Conservation (phyloP, 2,888 invertebrate species). For the Eupelmus urozonus region DNA sequence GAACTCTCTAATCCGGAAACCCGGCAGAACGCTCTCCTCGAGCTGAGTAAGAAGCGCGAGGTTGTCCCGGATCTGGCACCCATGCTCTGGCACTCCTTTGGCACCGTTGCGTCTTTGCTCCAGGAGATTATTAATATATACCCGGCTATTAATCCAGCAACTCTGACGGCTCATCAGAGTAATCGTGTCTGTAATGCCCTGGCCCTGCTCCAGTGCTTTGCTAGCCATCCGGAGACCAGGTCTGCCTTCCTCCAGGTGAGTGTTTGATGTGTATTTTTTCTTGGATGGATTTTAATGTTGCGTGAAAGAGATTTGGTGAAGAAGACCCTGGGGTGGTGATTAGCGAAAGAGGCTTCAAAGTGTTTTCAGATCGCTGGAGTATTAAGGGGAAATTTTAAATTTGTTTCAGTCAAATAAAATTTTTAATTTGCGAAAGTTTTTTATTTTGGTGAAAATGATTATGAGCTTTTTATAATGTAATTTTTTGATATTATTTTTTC, state of each 20-base stretch:
- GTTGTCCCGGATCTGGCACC: conserved; percentile 97
- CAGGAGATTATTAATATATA: conserved; percentile 99
- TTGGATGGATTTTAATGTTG: too few relatives aligned
- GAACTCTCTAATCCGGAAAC: conserved; percentile 96
- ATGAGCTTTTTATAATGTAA: too few relatives aligned
- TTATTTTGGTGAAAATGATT: too few relatives aligned
- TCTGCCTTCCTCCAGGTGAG: conserved; percentile 90
- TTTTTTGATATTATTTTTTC: too few relatives aligned
- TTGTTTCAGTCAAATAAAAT: too few relatives aligned
- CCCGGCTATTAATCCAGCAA: conserved; percentile 98
- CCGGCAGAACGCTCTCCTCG: conserved; percentile 96
- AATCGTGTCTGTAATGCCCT: conserved; percentile 99
- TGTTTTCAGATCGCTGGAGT: too few relatives aligned
- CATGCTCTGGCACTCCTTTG: conserved; percentile 99
- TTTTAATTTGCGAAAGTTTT: too few relatives aligned
- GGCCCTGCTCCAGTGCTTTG: conserved; percentile 98
- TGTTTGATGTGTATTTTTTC: neutral
- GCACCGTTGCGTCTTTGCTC: conserved; percentile 95
- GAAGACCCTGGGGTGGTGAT: too few relatives aligned
- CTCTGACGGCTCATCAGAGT: conserved; percentile 97
- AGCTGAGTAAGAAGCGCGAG: conserved; percentile 93
- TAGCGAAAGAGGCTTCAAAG: too few relatives aligned
- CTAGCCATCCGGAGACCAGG: conserved; percentile 99
- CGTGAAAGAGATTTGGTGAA: too few relatives aligned
- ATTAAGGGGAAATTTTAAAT: too few relatives aligned